A percentile compares a stretch with the other conserved stretches of the same genome.
phyloP scores from a whole-genome alignment of 2,113 vertebrate species.

The Origma solitaria region DNA sequence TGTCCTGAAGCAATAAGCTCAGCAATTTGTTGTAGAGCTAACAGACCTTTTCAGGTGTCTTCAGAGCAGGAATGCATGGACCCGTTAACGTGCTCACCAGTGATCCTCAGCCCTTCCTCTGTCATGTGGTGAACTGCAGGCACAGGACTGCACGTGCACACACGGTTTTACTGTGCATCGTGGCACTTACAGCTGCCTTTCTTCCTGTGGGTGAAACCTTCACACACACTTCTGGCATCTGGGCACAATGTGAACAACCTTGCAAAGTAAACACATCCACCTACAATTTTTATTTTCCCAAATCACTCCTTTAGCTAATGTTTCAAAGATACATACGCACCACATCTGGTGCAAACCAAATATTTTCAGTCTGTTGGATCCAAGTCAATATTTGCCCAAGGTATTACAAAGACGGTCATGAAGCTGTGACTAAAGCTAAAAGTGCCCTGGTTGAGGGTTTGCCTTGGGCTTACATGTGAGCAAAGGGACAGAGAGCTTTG shows the following conservation, averaged over 20 bases:
- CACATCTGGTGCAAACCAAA: slow-evolving; percentile 80
- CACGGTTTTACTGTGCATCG: neutral
- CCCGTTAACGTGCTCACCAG: neutral
- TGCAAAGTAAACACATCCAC: slow-evolving; percentile 57
- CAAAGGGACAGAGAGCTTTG: neutral
- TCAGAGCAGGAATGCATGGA: neutral
- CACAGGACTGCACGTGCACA: neutral
- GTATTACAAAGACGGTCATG: slow-evolving; percentile 34
- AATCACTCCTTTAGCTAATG: slow-evolving; percentile 82
- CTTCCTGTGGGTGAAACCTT: slow-evolving; percentile 37
- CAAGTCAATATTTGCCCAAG: slow-evolving; percentile 76
- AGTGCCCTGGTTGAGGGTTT: neutral
- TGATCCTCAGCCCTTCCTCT: neutral
- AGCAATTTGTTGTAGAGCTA: neutral
- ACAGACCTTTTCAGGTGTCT: neutral
- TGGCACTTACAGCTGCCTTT: neutral
- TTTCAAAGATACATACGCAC: slow-evolving; percentile 68
- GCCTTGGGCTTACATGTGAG: neutral
- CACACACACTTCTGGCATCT: neutral
- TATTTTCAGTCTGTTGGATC: slow-evolving; percentile 75
- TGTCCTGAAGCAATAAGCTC: neutral
- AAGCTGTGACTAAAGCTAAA: neutral
- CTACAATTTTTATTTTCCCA: slow-evolving; percentile 70
- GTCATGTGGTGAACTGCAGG: neutral
- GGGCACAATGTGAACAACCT: slow-evolving; percentile 3